Percentiles rank a stretch among this genome's conserved stretches.
Conservation (phyloP, 2,113 vertebrate genomes). For the Maylandia zebra region DNA sequence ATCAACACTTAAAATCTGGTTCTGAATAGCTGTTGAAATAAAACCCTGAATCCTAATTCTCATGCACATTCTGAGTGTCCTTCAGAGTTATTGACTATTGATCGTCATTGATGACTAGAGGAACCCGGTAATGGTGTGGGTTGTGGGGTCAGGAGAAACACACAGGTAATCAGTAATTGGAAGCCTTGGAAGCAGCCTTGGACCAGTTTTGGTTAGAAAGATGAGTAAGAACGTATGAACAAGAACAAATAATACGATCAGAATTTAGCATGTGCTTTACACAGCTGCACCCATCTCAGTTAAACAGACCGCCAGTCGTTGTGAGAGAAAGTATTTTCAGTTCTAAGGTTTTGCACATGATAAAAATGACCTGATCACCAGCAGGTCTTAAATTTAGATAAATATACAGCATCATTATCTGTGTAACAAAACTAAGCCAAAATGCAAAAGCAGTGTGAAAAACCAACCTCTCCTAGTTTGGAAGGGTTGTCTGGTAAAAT, state of each 20-base stretch:
- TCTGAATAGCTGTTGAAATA: neutral
- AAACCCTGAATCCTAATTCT: neutral
- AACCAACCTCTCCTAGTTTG: neutral
- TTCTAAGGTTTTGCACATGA: neutral
- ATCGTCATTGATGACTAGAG: neutral
- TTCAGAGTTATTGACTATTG: constrained; percentile 14
- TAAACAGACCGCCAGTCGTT: fast-evolving
- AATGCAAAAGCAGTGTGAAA: neutral
- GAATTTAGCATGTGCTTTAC: neutral
- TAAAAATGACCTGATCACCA: neutral
- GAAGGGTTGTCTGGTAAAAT: neutral
- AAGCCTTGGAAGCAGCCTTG: fast-evolving
- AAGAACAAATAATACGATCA: neutral
- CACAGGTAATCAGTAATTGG: neutral
- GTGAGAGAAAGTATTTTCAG: neutral
- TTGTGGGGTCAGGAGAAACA: neutral
- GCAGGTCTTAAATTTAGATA: neutral
- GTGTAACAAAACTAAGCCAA: neutral
- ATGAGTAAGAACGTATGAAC: neutral
- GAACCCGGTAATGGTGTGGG: neutral
- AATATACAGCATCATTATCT: neutral
- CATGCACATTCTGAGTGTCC: neutral
- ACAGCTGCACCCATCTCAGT: neutral
- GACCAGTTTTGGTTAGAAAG: neutral
- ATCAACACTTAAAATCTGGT: neutral